A percentile compares a stretch with the other conserved stretches of the same genome.
These are phyloP conservation scores for Oxytorus armatus DNA, from an alignment of 2,888 invertebrate species.

Conservation along the genomic window DNA sequence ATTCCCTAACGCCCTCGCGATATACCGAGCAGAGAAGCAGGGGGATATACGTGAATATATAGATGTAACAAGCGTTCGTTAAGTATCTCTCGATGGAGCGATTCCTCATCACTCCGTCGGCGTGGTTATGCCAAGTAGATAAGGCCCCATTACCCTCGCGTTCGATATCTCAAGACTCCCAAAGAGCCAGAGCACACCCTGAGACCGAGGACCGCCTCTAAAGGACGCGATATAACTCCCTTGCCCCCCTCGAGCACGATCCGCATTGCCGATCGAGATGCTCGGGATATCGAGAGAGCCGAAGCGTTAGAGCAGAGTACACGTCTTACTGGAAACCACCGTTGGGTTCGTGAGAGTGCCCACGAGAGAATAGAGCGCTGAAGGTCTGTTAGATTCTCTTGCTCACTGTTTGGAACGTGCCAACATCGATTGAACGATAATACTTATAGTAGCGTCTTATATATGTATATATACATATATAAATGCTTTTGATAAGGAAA, in stretches of 20 bases:
- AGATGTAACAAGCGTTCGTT: constrained; percentile 46
- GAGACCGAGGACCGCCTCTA: constrained; percentile 11
- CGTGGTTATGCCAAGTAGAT: constrained; percentile 70
- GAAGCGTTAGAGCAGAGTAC: not conserved
- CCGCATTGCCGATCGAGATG: constrained; percentile 60
- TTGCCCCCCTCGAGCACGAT: constrained; percentile 56
- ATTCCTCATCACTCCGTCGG: constrained; percentile 72
- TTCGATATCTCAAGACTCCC: constrained; percentile 58
- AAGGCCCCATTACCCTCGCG: constrained; percentile 69
- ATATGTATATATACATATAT: too few relatives aligned
- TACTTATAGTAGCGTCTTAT: constrained; percentile 27
- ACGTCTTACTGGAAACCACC: constrained; percentile 39
- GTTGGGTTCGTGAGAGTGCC: constrained; percentile 36
- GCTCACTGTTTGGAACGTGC: constrained; percentile 43
- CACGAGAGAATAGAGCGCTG: constrained; percentile 29
- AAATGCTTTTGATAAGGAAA: constrained; percentile 22
- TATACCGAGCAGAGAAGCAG: constrained; percentile 2
- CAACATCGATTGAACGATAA: constrained; percentile 61
- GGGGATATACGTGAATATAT: constrained; percentile 17
- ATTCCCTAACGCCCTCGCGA: constrained; percentile 51
- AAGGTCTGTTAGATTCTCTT: constrained; percentile 40
- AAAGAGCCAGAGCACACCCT: constrained; percentile 31
- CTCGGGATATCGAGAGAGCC: constrained; percentile 45
- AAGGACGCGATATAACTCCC: constrained; percentile 29
- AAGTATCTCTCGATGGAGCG: constrained; percentile 69